These are phyloP conservation scores for Melanchra persicariae DNA, from an alignment of 2,888 invertebrate genomes.

Conservation along the genomic window DNA sequence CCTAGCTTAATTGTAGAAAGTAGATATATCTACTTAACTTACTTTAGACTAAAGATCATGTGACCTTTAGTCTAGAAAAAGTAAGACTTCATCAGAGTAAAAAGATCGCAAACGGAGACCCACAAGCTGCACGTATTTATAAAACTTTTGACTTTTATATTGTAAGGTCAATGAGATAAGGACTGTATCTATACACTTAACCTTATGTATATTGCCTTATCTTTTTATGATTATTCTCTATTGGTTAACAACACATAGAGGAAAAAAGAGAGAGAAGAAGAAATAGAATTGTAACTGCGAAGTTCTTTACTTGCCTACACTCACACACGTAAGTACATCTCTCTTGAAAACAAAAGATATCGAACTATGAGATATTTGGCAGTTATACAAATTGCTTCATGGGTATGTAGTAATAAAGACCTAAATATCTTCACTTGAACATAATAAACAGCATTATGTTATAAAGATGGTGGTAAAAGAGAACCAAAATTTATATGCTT, in stretches of 20 bases:
- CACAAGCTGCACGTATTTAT: background rate
- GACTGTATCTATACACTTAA: background rate
- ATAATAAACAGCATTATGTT: background rate
- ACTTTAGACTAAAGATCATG: background rate
- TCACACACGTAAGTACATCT: too few relatives aligned
- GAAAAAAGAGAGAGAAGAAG: background rate
- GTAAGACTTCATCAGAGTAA: background rate
- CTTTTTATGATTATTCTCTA: background rate
- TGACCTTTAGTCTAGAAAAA: too few relatives aligned
- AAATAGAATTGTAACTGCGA: background rate
- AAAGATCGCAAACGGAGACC: background rate
- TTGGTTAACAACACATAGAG: too few relatives aligned
- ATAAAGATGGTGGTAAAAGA: background rate
- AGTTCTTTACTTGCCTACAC: background rate
- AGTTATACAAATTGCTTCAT: too few relatives aligned
- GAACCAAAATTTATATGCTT: conserved; percentile 16
- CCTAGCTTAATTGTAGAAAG: background rate
- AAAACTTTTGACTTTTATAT: background rate
- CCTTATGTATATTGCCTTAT: background rate
- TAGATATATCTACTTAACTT: background rate
- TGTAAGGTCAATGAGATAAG: background rate
- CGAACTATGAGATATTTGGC: background rate
- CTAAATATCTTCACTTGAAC: background rate
- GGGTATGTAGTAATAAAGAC: background rate
- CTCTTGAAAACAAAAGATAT: background rate